phyloP scores from a whole-genome alignment of 2,113 vertebrate genomes.

The Larimichthys crocea region DNA sequence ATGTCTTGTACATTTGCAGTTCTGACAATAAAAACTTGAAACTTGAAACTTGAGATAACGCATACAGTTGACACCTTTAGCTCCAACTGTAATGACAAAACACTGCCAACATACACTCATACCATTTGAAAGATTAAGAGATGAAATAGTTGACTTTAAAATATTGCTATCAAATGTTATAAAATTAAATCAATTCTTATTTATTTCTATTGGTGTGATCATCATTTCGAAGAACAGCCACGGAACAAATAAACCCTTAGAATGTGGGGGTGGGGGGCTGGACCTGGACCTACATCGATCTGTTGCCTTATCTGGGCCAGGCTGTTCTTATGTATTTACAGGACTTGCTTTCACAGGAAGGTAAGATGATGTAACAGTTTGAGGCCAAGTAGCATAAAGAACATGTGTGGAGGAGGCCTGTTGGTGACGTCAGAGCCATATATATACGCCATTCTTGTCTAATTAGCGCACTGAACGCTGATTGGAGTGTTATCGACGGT shows the following conservation, averaged over 20 bases:
- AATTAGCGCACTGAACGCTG: neutral
- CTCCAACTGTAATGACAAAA: too few species aligned
- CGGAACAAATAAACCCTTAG: neutral
- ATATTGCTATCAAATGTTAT: neutral
- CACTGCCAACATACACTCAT: too few species aligned
- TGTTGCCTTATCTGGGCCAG: neutral
- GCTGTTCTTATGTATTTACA: neutral
- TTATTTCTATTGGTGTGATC: too few species aligned
- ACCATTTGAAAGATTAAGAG: too few species aligned
- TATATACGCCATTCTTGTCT: neutral
- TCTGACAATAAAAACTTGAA: too few species aligned
- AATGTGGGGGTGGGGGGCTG: neutral
- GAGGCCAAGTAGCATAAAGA: fast-evolving
- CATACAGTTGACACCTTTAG: neutral
- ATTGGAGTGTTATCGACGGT: slow-evolving; percentile 28
- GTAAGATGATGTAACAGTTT: neutral
- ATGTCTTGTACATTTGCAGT: too few species aligned
- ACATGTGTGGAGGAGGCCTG: neutral
- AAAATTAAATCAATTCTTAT: too few species aligned
- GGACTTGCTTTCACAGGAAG: neutral
- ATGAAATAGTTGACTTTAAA: neutral
- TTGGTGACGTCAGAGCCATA: neutral
- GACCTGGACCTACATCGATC: too few species aligned
- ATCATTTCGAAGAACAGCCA: neutral
- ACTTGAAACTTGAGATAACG: too few species aligned